Evolutionary conservation across 2,888 invertebrate genomes (phyloP), one percentile per base, ranked within the genome.

Genomic region (Epistrophella euchroma): DNA sequence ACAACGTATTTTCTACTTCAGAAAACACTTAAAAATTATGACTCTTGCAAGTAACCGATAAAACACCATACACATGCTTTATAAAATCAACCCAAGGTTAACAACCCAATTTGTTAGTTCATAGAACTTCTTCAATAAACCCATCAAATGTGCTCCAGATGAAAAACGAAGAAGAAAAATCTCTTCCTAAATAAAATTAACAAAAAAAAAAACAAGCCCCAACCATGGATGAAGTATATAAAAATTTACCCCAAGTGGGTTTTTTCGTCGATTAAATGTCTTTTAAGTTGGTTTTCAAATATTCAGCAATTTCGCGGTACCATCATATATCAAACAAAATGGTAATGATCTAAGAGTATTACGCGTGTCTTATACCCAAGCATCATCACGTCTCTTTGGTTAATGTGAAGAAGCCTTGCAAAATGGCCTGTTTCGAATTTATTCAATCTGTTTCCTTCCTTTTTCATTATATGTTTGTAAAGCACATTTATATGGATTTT

Each of bases 241-340:
- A 19, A 17, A 58, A 19, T 56, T 9, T 56, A 56, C 17, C 22
- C 58, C 35, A 58, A 58, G 43, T 43, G 9, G 13, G 22, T 5
- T n/a, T 66, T 28, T 40, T 56, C 11, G 19, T 35, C 66, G 66
- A 68, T 68, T 68, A 68, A 68, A 37, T 68, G 45, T 52, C 37
- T 52, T 68, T 68, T 52, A 68, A 68, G 68, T 52, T 68, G 19
- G 5, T 40, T 68, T 68, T 78, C 4, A 72, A 78, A 78, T 47
- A 78, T 72, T 72, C 62, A 78, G 25, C 25, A 56, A 56, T 72
- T 58, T 66, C 32, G 78, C 64, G 71, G 37, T 15, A 40, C 58
- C 50, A 43, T 13, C 4, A 17, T 32, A 17, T 15, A 35, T 11
- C n/a, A 19, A 0, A 45, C 32, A 11, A 47, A 35, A 47, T 64